A percentile compares a stretch with the other conserved stretches of the same genome.
phyloP scores from a whole-genome alignment of 2,888 invertebrate genomes.

The Xestia sexstrigata region DNA sequence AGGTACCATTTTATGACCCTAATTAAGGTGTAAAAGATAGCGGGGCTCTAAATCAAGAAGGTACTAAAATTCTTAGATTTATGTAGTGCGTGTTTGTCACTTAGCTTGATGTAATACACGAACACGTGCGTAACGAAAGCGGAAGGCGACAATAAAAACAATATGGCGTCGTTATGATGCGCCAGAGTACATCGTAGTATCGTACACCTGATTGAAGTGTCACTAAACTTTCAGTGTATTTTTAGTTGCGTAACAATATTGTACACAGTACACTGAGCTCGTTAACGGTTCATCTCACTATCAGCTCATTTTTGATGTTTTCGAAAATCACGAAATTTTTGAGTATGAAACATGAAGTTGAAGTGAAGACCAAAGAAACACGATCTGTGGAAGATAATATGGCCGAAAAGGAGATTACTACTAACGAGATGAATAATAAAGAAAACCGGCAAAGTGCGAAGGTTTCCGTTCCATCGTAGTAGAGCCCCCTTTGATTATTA shows the following conservation, averaged over 20 bases:
- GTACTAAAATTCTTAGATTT: constrained; percentile 43
- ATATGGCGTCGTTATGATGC: constrained; percentile 76
- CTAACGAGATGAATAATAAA: background rate
- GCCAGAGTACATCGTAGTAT: constrained; percentile 65
- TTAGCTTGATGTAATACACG: constrained; percentile 67
- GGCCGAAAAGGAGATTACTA: no score
- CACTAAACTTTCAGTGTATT: constrained; percentile 69
- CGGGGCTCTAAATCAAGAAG: constrained; percentile 31
- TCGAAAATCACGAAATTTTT: background rate
- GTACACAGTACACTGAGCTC: background rate
- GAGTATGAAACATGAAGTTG: background rate
- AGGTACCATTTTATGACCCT: constrained; percentile 20
- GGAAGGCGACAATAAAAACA: constrained; percentile 80
- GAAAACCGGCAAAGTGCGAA: no score
- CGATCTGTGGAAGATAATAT: background rate
- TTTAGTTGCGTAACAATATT: constrained; percentile 60
- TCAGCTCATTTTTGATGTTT: background rate
- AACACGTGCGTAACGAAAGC: constrained; percentile 77
- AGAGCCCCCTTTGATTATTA: no score
- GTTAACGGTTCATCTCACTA: background rate
- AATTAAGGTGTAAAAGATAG: constrained; percentile 8
- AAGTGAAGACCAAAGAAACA: background rate
- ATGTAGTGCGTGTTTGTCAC: constrained; percentile 54
- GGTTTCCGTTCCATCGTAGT: no score
- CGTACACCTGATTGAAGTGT: constrained; percentile 74